phyloP scores from a whole-genome alignment of 2,113 vertebrate species.

The Dasyornis broadbenti region DNA sequence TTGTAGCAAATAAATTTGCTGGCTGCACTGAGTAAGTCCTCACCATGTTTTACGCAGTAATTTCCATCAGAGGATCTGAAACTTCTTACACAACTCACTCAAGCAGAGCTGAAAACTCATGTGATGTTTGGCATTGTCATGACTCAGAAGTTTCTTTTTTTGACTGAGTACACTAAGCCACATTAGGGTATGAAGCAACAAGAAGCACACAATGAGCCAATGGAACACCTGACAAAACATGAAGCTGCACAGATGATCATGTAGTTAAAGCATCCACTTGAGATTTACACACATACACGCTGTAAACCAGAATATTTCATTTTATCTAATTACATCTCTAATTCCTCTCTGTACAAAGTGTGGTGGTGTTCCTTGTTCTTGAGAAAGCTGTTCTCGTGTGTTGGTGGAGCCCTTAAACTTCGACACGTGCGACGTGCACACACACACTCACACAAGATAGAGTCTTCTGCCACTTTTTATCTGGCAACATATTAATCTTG shows the following conservation, averaged over 20 bases:
- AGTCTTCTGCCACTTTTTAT: constrained; percentile 40
- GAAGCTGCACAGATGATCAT: not conserved
- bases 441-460: not conserved
- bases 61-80: not conserved
- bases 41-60: not conserved
- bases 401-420: not conserved
- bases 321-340: not conserved
- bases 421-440: not conserved
- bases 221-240: not conserved
- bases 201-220: not conserved
- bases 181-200: not conserved
- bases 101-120: not conserved
- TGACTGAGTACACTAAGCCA: not conserved
- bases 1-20: not conserved
- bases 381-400: not conserved
- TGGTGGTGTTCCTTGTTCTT: not conserved
- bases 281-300: not conserved
- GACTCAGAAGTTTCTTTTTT: not conserved
- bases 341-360: not conserved
- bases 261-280: not conserved
- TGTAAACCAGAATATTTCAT: not conserved
- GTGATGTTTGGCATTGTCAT: not conserved
- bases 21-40: not conserved
- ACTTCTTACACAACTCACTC: not conserved
- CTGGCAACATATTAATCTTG: constrained; percentile 54